phyloP scores from a whole-genome alignment of 2,888 invertebrate genomes.

The Drosophila falleni region DNA sequence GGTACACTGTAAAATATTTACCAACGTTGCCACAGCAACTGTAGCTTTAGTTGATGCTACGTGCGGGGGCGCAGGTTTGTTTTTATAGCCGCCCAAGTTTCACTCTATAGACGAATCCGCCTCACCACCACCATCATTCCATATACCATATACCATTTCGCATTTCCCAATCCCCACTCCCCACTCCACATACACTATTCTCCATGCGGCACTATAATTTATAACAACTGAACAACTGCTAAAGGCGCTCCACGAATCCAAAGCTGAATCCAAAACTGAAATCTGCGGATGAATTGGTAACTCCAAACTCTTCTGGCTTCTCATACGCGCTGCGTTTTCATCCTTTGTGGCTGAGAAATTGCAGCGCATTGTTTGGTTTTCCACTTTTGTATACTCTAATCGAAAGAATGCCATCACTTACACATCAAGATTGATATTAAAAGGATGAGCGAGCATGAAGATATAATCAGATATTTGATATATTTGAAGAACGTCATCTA shows the following conservation, averaged over 20 bases:
- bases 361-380: constrained; percentile 76
- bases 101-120: constrained; percentile 56
- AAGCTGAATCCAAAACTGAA: constrained; percentile 25
- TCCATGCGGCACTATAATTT: constrained; percentile 81
- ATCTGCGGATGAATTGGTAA: constrained; percentile 33
- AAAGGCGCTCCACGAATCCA: constrained; percentile 75
- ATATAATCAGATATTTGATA: constrained; percentile 15
- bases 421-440: constrained; percentile 16
- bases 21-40: constrained; percentile 13
- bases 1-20: constrained; percentile 78
- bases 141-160: constrained; percentile 60
- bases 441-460: background rate
- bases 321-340: constrained; percentile 74
- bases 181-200: constrained; percentile 51
- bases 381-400: constrained; percentile 56
- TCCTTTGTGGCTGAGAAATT: constrained; percentile 74
- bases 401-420: constrained; percentile 31
- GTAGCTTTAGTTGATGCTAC: constrained; percentile 46
- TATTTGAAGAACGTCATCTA: background rate
- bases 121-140: constrained; percentile 19
- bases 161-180: constrained; percentile 52
- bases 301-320: constrained; percentile 25
- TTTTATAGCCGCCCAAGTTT: constrained; percentile 78
- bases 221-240: constrained; percentile 77
- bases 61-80: constrained; percentile 79